A percentile compares a stretch with the other conserved stretches of the same genome.
phyloP scores from a whole-genome alignment of 2,888 invertebrate genomes.

The Cynaeus angustus region DNA sequence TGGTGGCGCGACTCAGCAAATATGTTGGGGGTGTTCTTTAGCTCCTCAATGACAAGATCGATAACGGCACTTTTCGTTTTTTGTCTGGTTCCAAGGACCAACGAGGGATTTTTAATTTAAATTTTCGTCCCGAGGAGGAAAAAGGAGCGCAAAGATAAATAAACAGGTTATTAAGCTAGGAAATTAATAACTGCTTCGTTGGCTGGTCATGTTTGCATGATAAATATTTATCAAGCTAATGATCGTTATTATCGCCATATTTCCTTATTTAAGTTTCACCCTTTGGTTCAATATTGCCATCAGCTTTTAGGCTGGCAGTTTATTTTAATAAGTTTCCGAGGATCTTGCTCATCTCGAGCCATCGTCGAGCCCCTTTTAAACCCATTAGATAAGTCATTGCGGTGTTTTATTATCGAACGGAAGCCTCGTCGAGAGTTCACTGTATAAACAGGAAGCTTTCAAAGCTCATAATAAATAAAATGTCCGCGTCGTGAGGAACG shows the following conservation, averaged over 20 bases:
- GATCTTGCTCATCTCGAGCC: constrained; percentile 45
- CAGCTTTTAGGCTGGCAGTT: constrained; percentile 52
- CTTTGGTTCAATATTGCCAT: constrained; percentile 54
- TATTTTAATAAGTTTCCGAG: constrained; percentile 56
- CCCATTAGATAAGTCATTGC: constrained; percentile 51
- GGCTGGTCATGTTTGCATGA: constrained; percentile 52
- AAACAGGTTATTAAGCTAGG: constrained; percentile 47
- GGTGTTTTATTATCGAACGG: constrained; percentile 54
- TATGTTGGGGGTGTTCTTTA: constrained; percentile 51
- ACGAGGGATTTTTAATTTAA: constrained; percentile 5
- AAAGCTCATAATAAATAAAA: constrained; percentile 56
- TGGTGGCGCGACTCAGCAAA: constrained; percentile 57
- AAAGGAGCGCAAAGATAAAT: constrained; percentile 20
- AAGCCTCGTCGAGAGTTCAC: constrained; percentile 37
- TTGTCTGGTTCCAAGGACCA: constrained; percentile 5
- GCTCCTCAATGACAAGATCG: constrained; percentile 36
- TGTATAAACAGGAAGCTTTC: constrained; percentile 55
- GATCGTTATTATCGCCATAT: constrained; percentile 56
- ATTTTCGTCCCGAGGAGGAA: constrained; percentile 2
- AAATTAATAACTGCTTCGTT: constrained; percentile 53
- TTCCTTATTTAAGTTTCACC: constrained; percentile 58
- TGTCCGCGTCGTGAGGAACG: constrained; percentile 43
- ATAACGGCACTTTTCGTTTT: constrained; percentile 35
- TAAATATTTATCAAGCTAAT: constrained; percentile 55
- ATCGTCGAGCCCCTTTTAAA: constrained; percentile 43